A percentile compares a stretch with the other conserved stretches of the same genome.
Evolutionary conservation across 2,888 invertebrate genomes (phyloP).

Genomic region (Macrophya annulata): DNA sequence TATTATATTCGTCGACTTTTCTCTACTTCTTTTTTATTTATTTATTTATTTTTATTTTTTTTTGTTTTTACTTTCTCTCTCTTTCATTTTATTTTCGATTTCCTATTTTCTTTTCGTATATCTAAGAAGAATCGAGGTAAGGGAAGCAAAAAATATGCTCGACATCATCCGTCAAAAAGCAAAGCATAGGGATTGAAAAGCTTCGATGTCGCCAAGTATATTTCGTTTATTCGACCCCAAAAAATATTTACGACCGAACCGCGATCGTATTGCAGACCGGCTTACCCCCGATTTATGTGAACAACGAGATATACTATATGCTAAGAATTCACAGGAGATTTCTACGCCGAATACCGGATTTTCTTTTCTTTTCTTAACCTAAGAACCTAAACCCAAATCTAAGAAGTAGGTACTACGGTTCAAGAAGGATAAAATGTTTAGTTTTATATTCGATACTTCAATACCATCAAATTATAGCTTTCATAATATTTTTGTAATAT

Average conservation of each 20-base stretch:
- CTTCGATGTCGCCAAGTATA: constrained; percentile 28
- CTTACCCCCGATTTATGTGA: constrained; percentile 46
- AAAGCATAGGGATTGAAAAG: constrained; percentile 32
- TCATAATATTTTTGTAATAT: background rate
- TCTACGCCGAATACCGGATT: constrained; percentile 5
- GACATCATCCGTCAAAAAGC: constrained; percentile 18
- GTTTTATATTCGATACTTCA: background rate
- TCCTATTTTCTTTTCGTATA: background rate
- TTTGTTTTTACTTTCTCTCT: background rate
- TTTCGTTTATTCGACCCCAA: constrained; percentile 41
- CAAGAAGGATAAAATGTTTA: background rate
- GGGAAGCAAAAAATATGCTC: background rate
- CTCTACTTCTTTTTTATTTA: background rate
- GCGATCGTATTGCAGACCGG: constrained; percentile 44
- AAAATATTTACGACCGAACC: constrained; percentile 43
- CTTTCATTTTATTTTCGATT: background rate
- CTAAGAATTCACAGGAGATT: constrained; percentile 34
- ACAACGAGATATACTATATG: constrained; percentile 37
- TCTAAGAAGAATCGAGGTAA: no score
- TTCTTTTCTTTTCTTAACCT: background rate
- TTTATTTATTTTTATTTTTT: background rate
- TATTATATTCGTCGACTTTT: background rate
- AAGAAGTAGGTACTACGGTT: background rate
- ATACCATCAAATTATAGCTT: background rate
- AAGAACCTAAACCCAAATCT: background rate